Base-by-base conservation (phyloP, 2,113 vertebrate species). In the Gila orcuttii region DNA sequence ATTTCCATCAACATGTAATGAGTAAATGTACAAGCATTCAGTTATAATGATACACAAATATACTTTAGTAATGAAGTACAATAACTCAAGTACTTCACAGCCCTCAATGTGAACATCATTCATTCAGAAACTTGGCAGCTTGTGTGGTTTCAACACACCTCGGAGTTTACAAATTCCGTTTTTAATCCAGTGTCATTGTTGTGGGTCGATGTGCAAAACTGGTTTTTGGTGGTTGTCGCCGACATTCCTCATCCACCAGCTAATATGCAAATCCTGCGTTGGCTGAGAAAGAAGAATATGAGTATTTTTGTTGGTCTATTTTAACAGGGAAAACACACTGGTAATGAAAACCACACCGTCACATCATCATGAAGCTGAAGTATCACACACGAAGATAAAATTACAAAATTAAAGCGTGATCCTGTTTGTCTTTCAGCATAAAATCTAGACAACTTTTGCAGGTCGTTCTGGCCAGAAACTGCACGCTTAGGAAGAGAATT, bases 271-370 rank as follows among this genome's bases (percentile, higher is more conserved):
- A 79, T 60, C 57, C 36, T 10, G 59, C 36, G 39, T 3, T 47
- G 62, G n/a, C 36, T 47, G 23, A 79, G 77, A 79, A 5, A 45
- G 57, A 42, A 25, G 6, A 79, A n/a, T 1, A 66, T 3, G 15
- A 68, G 42, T 0, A 2, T 23, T 25, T 57, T 17, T 13, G 4
- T 25, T 17, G n/a, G 50, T 50, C 23, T 25, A 11, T 4, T 82
- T 66, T 68, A 33, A 82, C 31, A 68, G 60, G 79, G n/a, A 68
- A 82, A 76, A 77, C 75, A 31, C 45, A 2, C 36, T n/a, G 69
- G 21, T n/a, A 6, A 42, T 13, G 23, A 39, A 73, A 73, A 42
- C 36, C 69, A 73, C 21, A 25, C 60, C 2, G 57, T 5, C n/a
- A 64, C 19, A 12, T 28, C 66, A 69, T 69, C 66, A 1, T 4